Percentiles rank a stretch among this genome's conserved stretches.
Evolutionary conservation across 2,113 vertebrate genomes (phyloP).

Genomic region (Cheilinus undulatus): DNA sequence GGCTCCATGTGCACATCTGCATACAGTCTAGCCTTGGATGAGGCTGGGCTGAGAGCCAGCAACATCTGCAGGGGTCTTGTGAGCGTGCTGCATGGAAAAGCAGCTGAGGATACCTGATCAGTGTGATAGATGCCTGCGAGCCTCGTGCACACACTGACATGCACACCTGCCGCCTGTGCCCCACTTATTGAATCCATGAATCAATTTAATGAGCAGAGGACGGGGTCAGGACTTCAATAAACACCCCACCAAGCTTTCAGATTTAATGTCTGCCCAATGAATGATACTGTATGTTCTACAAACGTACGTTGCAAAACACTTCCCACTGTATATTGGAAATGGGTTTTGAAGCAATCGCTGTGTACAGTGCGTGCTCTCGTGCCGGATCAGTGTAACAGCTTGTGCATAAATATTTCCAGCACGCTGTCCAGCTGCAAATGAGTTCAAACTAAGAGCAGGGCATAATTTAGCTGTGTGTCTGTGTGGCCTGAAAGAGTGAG

Average conservation of each 20-base stretch:
- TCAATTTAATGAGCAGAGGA: conserved; percentile 83
- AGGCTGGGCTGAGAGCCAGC: conserved; percentile 62
- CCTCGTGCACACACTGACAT: conserved; percentile 51
- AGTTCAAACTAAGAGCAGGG: conserved; percentile 25
- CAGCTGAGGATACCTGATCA: conserved; percentile 75
- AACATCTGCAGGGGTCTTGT: conserved; percentile 65
- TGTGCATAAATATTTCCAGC: conserved; percentile 32
- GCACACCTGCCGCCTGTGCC: conserved; percentile 76
- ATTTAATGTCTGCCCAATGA: conserved; percentile 64
- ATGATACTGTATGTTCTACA: conserved; percentile 63
- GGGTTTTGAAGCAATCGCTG: conserved; percentile 2
- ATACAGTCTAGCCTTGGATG: conserved; percentile 25
- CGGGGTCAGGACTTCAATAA: conserved; percentile 82
- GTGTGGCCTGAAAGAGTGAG: conserved; percentile 45
- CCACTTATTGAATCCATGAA: conserved; percentile 84
- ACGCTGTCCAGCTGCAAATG: conserved; percentile 14
- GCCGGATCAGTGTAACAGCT: conserved; percentile 21
- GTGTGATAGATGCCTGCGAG: conserved; percentile 79
- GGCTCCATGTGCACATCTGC: not conserved
- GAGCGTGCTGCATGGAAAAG: conserved; percentile 49
- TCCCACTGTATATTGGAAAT: conserved; percentile 39
- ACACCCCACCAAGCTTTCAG: conserved; percentile 72
- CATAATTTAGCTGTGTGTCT: conserved; percentile 11
- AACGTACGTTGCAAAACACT: conserved; percentile 45
- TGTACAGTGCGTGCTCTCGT: conserved; percentile 4